Conservation (phyloP, 2,113 vertebrate species). For the Osmerus eperlanus region DNA sequence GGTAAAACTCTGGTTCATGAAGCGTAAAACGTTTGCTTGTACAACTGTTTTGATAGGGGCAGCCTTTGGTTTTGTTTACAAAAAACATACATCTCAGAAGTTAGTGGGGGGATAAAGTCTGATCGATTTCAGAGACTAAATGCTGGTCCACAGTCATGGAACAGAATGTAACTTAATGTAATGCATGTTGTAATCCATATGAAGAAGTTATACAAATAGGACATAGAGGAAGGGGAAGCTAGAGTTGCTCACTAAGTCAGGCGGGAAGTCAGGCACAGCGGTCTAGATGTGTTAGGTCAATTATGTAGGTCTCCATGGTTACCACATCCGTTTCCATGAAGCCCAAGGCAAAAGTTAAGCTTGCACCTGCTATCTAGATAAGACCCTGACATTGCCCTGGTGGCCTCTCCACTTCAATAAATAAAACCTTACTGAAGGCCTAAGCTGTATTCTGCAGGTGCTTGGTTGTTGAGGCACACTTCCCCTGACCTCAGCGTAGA, state of each 20-base stretch:
- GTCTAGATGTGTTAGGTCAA: no score
- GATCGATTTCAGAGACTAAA: no score
- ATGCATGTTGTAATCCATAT: no score
- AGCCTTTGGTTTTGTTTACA: no score
- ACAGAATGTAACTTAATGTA: no score
- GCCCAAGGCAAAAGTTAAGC: slow-evolving; percentile 18
- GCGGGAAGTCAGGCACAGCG: background rate
- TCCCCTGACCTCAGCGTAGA: background rate
- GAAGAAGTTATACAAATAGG: no score
- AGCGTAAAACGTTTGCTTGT: no score
- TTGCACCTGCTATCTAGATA: slow-evolving; percentile 33
- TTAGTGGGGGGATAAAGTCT: no score
- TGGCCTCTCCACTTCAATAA: background rate
- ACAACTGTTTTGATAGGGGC: no score
- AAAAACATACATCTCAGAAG: no score
- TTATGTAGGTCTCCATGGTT: slow-evolving; percentile 40
- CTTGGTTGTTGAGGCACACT: background rate
- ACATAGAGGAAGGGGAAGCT: background rate
- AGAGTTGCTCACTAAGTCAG: slow-evolving; percentile 24
- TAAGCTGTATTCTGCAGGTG: background rate
- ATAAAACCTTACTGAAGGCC: background rate
- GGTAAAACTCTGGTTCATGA: no score
- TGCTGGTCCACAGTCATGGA: no score
- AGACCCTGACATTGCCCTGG: background rate
- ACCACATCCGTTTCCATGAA: slow-evolving; percentile 37